A percentile compares a stretch with the other conserved stretches of the same genome.
These are phyloP conservation scores for Parazoanthus darwini DNA, from an alignment of 92 coral and sea anemone genomes.

Conservation along the genomic window DNA sequence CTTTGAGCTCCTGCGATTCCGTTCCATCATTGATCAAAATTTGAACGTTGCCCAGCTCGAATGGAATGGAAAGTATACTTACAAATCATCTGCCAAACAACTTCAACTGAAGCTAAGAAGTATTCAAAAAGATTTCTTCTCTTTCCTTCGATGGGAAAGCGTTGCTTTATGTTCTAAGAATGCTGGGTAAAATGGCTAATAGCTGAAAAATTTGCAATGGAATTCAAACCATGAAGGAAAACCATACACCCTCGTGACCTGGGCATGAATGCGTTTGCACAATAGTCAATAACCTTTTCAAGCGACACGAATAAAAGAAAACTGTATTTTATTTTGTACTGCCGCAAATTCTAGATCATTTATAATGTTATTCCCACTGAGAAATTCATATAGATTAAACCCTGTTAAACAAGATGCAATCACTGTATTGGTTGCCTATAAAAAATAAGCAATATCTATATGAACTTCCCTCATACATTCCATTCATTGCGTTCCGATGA, in stretches of 20 bases:
- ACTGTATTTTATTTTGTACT: neutral
- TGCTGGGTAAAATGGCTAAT: slow-evolving; percentile 52
- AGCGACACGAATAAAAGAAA: neutral
- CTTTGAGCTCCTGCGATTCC: slow-evolving; percentile 25
- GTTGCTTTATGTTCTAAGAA: slow-evolving; percentile 40
- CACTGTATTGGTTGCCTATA: neutral
- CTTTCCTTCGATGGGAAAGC: slow-evolving; percentile 8
- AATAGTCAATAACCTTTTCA: neutral
- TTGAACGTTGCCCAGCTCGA: slow-evolving; percentile 38
- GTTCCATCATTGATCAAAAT: slow-evolving; percentile 33
- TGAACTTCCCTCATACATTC: neutral
- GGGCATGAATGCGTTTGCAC: slow-evolving; percentile 6
- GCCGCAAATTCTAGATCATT: neutral
- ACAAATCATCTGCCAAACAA: slow-evolving; percentile 39
- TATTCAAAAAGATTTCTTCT: slow-evolving; percentile 8
- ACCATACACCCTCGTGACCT: slow-evolving; percentile 40
- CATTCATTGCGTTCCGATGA: slow-evolving; percentile 41
- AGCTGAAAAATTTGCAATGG: slow-evolving; percentile 67
- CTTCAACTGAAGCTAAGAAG: neutral
- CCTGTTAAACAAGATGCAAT: neutral
- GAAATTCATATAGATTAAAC: neutral
- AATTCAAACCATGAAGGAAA: slow-evolving; percentile 82
- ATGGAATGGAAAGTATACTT: slow-evolving; percentile 38
- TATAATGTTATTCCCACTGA: neutral
- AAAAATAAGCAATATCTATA: too few relatives aligned